phyloP scores from a whole-genome alignment of 2,797 vertebrate genomes.

The Neosilurus hyrtlii region DNA sequence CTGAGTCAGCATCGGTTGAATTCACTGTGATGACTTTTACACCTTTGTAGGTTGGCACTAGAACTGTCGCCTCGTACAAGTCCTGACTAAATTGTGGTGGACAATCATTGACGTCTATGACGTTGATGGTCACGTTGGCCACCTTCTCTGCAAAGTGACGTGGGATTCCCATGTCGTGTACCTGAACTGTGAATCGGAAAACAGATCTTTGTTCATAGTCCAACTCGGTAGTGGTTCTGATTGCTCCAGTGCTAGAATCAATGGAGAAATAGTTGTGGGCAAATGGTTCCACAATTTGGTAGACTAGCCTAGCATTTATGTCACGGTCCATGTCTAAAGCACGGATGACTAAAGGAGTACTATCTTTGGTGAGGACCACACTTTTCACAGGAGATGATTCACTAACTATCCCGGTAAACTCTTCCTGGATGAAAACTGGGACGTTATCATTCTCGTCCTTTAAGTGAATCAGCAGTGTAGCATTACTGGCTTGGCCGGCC shows the following conservation, averaged over 20 bases:
- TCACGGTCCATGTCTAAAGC: conserved; percentile 88
- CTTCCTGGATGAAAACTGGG: conserved; percentile 81
- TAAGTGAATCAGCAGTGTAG: conserved; percentile 83
- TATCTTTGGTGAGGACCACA: conserved; percentile 84
- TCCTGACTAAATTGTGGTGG: conserved; percentile 85
- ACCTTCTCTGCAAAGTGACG: conserved; percentile 85
- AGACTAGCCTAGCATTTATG: conserved; percentile 89
- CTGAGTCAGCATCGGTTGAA: conserved; percentile 88
- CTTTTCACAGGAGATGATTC: conserved; percentile 88
- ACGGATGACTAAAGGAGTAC: conserved; percentile 87
- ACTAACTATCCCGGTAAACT: conserved; percentile 88
- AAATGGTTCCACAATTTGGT: conserved; percentile 93
- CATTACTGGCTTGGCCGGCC: conserved; percentile 86
- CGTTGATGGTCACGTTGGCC: conserved; percentile 89
- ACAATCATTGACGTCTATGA: conserved; percentile 94
- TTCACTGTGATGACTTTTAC: conserved; percentile 84
- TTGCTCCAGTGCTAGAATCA: conserved; percentile 92
- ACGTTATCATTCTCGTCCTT: conserved; percentile 94
- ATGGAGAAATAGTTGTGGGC: conserved; percentile 90
- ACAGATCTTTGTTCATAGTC: conserved; percentile 87
- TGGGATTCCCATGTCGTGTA: conserved; percentile 88
- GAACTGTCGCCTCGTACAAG: conserved; percentile 81
- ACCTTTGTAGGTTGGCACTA: conserved; percentile 90
- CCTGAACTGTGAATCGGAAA: conserved; percentile 94
- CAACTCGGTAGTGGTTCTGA: conserved; percentile 81